Evolutionary conservation across 2,797 vertebrate genomes (phyloP).

Genomic region (Bucorvus abyssinicus): DNA sequence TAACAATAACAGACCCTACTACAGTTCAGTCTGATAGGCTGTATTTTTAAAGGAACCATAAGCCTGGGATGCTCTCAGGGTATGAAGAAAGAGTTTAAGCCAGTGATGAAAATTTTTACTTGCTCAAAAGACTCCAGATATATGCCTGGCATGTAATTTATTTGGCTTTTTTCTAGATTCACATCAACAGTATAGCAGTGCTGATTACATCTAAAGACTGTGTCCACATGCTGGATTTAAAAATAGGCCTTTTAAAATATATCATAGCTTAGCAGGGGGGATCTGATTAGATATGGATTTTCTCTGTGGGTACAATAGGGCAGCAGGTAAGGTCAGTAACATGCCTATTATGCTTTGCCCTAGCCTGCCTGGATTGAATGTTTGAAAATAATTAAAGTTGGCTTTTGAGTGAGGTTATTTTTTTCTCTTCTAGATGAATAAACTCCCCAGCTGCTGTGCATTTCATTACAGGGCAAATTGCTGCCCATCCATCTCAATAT

Average conservation of each 20-base stretch:
- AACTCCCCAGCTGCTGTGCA: constrained; percentile 9
- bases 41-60: background rate
- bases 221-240: constrained; percentile 1
- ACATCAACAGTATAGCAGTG: background rate
- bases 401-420: constrained; percentile 31
- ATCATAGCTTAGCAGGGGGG: background rate
- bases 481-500: constrained; percentile 30
- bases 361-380: background rate
- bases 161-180: background rate
- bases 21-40: background rate
- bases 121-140: background rate
- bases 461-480: constrained; percentile 41
- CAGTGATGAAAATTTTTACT: background rate
- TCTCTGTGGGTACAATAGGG: background rate
- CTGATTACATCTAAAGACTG: background rate
- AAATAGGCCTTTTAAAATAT: constrained; percentile 24
- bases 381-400: constrained; percentile 41
- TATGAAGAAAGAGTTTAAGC: background rate
- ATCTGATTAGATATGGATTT: constrained; percentile 37
- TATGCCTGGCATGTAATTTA: background rate
- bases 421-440: constrained; percentile 25
- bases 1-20: background rate
- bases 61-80: background rate
- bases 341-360: background rate
- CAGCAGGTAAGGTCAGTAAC: constrained; percentile 1